Conservation (phyloP, 2,797 vertebrate genomes). For the Erithacus rubecula region DNA sequence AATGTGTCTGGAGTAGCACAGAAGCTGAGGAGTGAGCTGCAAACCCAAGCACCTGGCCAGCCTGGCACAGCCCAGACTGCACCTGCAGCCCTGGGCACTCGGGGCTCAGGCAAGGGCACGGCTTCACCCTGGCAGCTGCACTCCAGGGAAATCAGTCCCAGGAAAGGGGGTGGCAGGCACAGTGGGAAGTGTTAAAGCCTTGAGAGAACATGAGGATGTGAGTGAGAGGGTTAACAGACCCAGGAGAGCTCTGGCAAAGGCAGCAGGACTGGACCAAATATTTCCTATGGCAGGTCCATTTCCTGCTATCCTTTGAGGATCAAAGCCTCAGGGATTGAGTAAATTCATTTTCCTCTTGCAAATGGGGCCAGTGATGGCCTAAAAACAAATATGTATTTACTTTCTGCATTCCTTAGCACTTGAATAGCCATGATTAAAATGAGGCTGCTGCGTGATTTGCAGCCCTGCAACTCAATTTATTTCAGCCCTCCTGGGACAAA, state of each 20-base stretch:
- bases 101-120: background rate
- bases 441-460: constrained; percentile 40
- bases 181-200: background rate
- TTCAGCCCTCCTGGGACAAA: constrained; percentile 18
- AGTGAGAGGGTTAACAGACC: background rate
- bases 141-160: background rate
- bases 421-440: constrained; percentile 33
- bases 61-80: background rate
- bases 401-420: constrained; percentile 46
- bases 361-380: background rate
- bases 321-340: background rate
- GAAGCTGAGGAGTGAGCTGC: constrained; percentile 26
- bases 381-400: constrained; percentile 47
- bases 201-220: background rate
- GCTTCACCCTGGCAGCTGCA: background rate
- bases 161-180: background rate
- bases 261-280: background rate
- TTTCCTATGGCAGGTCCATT: background rate
- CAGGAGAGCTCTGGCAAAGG: background rate
- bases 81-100: background rate
- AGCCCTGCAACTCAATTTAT: constrained; percentile 21
- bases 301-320: background rate
- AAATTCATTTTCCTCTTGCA: background rate
- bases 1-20: background rate
- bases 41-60: constrained; percentile 21